Evolutionary conservation across 92 coral and sea anemone species (phyloP).

Genomic region (Actinernus sp.): DNA sequence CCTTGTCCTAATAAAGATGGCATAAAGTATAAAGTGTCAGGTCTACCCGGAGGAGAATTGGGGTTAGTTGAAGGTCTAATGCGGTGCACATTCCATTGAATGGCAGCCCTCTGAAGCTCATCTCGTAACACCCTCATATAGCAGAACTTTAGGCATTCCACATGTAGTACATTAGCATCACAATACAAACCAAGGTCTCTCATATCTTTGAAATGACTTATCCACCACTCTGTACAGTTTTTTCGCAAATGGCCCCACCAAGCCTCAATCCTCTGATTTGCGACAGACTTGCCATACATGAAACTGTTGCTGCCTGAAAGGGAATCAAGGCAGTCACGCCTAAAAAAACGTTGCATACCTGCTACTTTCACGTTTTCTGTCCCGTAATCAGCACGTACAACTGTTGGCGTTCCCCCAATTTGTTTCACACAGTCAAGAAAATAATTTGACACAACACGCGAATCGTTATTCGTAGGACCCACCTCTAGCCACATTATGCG

Average conservation of each 20-base stretch:
- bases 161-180: constrained; percentile 26
- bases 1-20: constrained; percentile 20
- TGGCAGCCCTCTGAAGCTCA: constrained; percentile 14
- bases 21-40: constrained; percentile 13
- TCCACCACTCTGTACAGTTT: constrained; percentile 59
- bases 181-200: constrained; percentile 50
- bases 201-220: constrained; percentile 56
- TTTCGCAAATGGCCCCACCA: constrained; percentile 57
- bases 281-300: constrained; percentile 55
- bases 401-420: constrained; percentile 56
- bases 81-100: constrained; percentile 27
- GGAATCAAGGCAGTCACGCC: constrained; percentile 62
- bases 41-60: constrained; percentile 35
- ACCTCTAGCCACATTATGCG: constrained; percentile 71
- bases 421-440: constrained; percentile 53
- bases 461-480: constrained; percentile 59
- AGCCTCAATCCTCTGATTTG: constrained; percentile 65
- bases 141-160: too few relatives aligned
- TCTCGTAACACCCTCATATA: too few relatives aligned
- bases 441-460: constrained; percentile 60
- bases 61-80: constrained; percentile 38
- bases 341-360: constrained; percentile 72
- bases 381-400: constrained; percentile 61
- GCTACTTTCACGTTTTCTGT: constrained; percentile 69
- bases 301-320: constrained; percentile 68